Conservation (phyloP, 2,797 vertebrate genomes). For the Fringilla coelebs region DNA sequence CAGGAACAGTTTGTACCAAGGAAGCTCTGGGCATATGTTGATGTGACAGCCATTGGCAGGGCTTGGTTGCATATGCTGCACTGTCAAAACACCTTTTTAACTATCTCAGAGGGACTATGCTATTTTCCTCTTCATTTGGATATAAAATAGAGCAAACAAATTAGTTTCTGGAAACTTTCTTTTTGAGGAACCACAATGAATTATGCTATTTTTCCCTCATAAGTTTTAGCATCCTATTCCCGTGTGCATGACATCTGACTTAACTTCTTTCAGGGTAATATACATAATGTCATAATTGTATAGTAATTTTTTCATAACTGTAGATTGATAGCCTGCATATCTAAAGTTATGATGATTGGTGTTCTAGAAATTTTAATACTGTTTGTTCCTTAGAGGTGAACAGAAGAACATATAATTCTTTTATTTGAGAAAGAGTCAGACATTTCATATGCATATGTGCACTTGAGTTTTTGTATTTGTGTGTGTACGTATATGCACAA, state of each 20-base stretch:
- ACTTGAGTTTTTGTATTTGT: background rate
- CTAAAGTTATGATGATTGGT: background rate
- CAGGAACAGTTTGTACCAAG: slow-evolving; percentile 23
- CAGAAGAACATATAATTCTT: background rate
- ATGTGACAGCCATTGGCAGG: slow-evolving; percentile 14
- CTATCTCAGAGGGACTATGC: background rate
- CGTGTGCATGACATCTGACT: background rate
- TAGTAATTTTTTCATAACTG: background rate
- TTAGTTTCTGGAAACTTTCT: background rate
- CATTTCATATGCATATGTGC: accelerated
- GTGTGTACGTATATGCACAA: background rate
- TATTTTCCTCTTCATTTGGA: background rate
- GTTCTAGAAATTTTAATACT: background rate
- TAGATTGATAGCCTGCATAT: background rate
- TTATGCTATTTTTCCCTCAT: accelerated
- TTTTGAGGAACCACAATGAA: background rate
- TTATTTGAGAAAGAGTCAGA: background rate
- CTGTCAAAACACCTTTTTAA: slow-evolving; percentile 34
- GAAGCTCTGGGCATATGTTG: slow-evolving; percentile 2
- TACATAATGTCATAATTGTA: background rate
- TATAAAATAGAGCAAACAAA: background rate
- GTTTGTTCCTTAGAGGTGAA: background rate
- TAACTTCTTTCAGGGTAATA: background rate
- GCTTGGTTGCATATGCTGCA: background rate
- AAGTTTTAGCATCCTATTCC: background rate